phyloP scores from a whole-genome alignment of 2,113 vertebrate species.

The Nothoprocta perdicaria region DNA sequence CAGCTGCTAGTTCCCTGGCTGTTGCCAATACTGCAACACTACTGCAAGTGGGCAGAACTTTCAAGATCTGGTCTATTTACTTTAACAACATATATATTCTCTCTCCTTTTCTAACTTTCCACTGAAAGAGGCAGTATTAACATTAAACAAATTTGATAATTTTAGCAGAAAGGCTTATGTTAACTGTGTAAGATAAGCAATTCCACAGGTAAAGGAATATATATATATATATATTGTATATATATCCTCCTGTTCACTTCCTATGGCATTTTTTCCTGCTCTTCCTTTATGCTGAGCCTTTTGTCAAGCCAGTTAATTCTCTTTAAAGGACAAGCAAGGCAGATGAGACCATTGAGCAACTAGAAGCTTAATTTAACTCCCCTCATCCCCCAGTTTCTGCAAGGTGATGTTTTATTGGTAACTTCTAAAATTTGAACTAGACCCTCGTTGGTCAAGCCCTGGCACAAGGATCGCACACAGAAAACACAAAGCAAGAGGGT shows the following conservation, averaged over 20 bases:
- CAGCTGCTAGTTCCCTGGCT: neutral
- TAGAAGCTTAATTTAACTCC: neutral
- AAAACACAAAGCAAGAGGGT: neutral
- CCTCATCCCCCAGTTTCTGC: neutral
- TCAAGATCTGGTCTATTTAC: neutral
- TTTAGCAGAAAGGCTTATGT: neutral
- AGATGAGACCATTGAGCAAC: neutral
- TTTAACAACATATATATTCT: neutral
- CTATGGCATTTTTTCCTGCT: neutral
- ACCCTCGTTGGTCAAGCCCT: neutral
- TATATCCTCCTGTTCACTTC: neutral
- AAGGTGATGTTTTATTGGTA: neutral
- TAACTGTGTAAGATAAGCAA: neutral
- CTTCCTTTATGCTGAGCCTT: neutral
- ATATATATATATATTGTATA: neutral
- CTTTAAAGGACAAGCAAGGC: neutral
- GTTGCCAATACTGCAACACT: neutral
- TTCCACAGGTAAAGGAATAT: neutral
- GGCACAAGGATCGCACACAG: neutral
- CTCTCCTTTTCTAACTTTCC: neutral
- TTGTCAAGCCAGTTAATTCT: neutral
- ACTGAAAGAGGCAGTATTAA: neutral
- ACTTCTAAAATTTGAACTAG: neutral
- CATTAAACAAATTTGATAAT: neutral
- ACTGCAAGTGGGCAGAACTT: neutral